Base-by-base conservation (phyloP, 2,888 invertebrate genomes). In the Thereva unica region DNA sequence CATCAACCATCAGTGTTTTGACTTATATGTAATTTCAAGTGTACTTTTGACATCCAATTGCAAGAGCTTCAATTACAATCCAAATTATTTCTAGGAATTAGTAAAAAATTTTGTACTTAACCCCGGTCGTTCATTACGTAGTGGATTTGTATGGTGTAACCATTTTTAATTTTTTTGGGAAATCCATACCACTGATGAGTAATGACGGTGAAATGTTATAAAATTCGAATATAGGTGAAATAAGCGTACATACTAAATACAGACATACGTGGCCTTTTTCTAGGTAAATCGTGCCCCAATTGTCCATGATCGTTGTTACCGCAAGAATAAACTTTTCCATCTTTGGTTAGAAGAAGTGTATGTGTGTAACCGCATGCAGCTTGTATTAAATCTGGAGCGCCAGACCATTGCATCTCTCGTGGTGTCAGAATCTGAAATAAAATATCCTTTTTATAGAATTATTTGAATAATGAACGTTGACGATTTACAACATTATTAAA, bases 271-370 rank as follows among this genome's bases (percentile, higher is more conserved):
- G 88, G 85, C 83, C 86, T 83, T 84, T 86, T 87, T 75, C 85
- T 83, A 50, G 86, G 83, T 74, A 84, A 82, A 41, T 85, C 83
- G 75, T 91, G 91, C 4, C 97, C 97, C 64, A 98, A 84, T 78
- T 98, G 97, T 1, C 95, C 93, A 74, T 87, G 87, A 76, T 95
- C 95, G 83, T 98, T 98, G 77, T 86, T 91, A 1, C 98, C 98
- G 83, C 96, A 97, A 2, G 95, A 90, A 80, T 88, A 95, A 5
- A 97, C 83, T 74, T 89, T 85, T 7, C 97, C 96, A 76, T 87
- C 86, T 67, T 83, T 82, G 0, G 91, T 89, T 0, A 95, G 82
- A 71, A 95, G 85, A 9, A 96, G 78, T 0, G 93, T 90, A 78
- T 96, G 95, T 72, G 88, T 88, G 73, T 89, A 87, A 34, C 96